These are phyloP conservation scores for Hylomyscus alleni DNA, from an alignment of 2,797 vertebrate genomes.

Conservation along the genomic window DNA sequence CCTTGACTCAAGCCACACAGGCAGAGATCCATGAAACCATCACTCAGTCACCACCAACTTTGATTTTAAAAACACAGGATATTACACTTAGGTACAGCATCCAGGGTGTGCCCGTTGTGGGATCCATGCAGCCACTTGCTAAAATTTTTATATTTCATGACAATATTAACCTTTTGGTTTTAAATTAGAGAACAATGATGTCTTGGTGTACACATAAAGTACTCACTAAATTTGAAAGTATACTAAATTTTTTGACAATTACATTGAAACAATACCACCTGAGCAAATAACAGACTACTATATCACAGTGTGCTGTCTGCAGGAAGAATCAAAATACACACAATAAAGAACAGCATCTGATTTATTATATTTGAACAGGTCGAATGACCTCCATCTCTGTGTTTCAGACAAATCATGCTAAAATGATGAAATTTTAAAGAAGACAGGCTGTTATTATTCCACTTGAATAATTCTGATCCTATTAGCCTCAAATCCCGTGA, in stretches of 20 bases:
- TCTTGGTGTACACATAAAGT: constrained; percentile 66
- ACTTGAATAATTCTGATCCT: constrained; percentile 62
- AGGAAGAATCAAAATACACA: constrained; percentile 73
- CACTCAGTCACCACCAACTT: constrained; percentile 57
- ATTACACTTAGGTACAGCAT: not conserved
- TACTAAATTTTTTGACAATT: constrained; percentile 71
- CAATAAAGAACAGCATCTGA: constrained; percentile 77
- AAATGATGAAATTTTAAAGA: constrained; percentile 72
- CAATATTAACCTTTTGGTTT: constrained; percentile 65
- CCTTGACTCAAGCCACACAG: constrained; percentile 52
- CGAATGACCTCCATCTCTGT: constrained; percentile 70
- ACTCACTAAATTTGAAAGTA: constrained; percentile 62
- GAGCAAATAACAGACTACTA: constrained; percentile 77
- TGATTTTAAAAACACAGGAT: constrained; percentile 49
- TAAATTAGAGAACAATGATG: constrained; percentile 67
- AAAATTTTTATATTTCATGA: constrained; percentile 70
- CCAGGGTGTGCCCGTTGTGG: not conserved
- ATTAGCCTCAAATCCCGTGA: constrained; percentile 73
- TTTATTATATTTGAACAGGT: constrained; percentile 74
- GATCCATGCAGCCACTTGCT: not conserved
- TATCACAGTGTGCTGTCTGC: constrained; percentile 67
- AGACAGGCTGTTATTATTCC: constrained; percentile 60
- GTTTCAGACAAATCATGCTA: constrained; percentile 67
- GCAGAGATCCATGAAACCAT: constrained; percentile 29
- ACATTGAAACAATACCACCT: not conserved